Base-by-base conservation (phyloP, 2,797 vertebrate species). In the Tamandua tetradactyla region DNA sequence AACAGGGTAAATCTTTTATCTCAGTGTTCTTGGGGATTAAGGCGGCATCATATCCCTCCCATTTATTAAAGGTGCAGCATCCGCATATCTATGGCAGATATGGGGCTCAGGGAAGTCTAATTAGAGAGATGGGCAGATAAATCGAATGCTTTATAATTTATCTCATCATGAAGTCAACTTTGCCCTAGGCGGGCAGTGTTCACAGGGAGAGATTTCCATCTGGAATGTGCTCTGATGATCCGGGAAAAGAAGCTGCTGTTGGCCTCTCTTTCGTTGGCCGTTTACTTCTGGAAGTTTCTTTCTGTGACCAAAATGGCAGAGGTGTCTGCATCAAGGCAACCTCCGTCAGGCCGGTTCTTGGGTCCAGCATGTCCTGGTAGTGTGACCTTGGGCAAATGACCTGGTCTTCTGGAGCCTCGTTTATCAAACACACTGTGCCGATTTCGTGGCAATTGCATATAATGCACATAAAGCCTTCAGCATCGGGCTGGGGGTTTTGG, bases 1-100 rank as follows among this genome's bases (percentile, higher is more conserved):
- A 96, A 94, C 96, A 87, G 82, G 68, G 69, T 35, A 37, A 95
- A 78, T 76, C 57, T 88, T 95, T 97, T 72, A 96, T 96, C n/a
- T 91, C 8, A 2, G 3, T 94, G 35, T 55, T 86, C 92, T 4
- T 6, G 5, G 68, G 94, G 40, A 94, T 59, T 69, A 80, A 94
- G 93, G 94, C 61, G 17, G 32, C 74, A 9, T 79, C 4, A 3
- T 49, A 59, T 95, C 75, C 83, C 81, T 78, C 13, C 52, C 0
- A 0, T 72, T 87, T 66, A 68, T 87, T 17, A 86, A 49, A 88
- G n/a, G 93, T 18, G 68, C 47, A 22, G 5, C 3, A 66, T 89
- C 86, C 7, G 2, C 3, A 3, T 15, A 89, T 91, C 87, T 69
- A 30, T 0, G 0, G 91, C 80, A 92, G 96, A 93, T 79, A 61